Percentiles rank a stretch among this genome's conserved stretches.
Evolutionary conservation across 2,797 vertebrate genomes (phyloP).

Genomic region (Chromis chromis): DNA sequence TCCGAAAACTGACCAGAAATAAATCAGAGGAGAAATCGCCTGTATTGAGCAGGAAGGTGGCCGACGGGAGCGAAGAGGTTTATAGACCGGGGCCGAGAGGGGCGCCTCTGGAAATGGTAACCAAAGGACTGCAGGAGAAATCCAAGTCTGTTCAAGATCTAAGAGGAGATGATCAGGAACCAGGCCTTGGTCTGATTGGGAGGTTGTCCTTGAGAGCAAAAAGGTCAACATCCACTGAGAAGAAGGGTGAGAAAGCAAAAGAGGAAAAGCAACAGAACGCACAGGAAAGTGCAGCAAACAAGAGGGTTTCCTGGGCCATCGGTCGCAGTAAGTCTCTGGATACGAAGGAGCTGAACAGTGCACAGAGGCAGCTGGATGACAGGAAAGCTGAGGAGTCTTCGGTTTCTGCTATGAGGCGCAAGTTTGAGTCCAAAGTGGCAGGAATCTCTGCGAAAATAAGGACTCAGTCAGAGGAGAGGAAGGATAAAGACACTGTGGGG

Average conservation of each 20-base stretch:
- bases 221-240: constrained; percentile 85
- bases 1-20: constrained; percentile 89
- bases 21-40: constrained; percentile 90
- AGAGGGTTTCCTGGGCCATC: constrained; percentile 88
- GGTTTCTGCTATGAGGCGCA: constrained; percentile 87
- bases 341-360: constrained; percentile 78
- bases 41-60: constrained; percentile 56
- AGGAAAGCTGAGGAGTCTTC: constrained; percentile 86
- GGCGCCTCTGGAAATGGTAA: constrained; percentile 89
- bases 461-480: constrained; percentile 87
- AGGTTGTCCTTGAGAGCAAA: constrained; percentile 89
- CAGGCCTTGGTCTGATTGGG: constrained; percentile 85
- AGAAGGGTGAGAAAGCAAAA: constrained; percentile 81
- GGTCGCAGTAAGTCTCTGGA: constrained; percentile 87
- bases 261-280: constrained; percentile 78
- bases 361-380: constrained; percentile 57
- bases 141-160: constrained; percentile 94
- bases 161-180: constrained; percentile 85
- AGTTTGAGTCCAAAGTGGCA: constrained; percentile 92
- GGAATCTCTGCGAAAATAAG: constrained; percentile 89
- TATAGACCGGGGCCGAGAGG: constrained; percentile 91
- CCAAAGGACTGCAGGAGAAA: constrained; percentile 82
- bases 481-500: constrained; percentile 65
- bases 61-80: constrained; percentile 87
- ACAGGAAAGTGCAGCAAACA: constrained; percentile 65